Evolutionary conservation across 2,797 vertebrate genomes (phyloP), one percentile per base, ranked within the genome.

Genomic region (Leptodactylus fallax): DNA sequence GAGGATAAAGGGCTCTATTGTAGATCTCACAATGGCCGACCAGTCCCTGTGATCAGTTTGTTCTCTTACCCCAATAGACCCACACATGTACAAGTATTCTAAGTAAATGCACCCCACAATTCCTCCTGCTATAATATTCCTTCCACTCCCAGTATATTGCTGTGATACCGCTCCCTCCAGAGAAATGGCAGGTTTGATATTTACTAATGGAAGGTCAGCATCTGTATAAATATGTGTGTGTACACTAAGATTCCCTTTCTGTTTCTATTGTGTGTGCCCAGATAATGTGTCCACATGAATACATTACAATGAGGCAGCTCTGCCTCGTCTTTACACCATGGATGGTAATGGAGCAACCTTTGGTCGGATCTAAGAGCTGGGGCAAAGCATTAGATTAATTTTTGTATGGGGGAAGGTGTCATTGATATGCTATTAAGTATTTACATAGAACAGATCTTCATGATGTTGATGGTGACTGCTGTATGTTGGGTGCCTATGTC

Each of bases 141-240:
- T 49, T 47, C 49, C 10, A 47, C 27, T 79, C 60, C 47, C 25
- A 47, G 36, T 9, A 60, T 69, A 16, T 23, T 47, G 21, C 61
- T 69, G 17, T 86, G 84, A 69, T 51, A 1, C 25, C 21, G 7
- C 10, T 55, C 55, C 72, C 55, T 25, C 23, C 60, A 83, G 79
- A 78, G n/a, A n/a, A 45, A 56, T 36, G 8, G 21, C 3, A 11
- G 61, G 49, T 72, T 71, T 89, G 88, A 81, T 86, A 89, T 89
- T 89, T 89, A 78, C 88, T 78, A 86, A 83, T 53, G 67, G 88
- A 89, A 89, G 88, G 84, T 89, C 88, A 86, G 71, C 88, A 89
- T 89, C 88, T 89, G 88, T 86, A 89, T 89, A 89, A 89, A 89
- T 89, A 86, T 55, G 17, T 77, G 61, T 85, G 87, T 86, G 67